Base-by-base conservation (phyloP, 2,797 vertebrate genomes). In the Caiman crocodilus region DNA sequence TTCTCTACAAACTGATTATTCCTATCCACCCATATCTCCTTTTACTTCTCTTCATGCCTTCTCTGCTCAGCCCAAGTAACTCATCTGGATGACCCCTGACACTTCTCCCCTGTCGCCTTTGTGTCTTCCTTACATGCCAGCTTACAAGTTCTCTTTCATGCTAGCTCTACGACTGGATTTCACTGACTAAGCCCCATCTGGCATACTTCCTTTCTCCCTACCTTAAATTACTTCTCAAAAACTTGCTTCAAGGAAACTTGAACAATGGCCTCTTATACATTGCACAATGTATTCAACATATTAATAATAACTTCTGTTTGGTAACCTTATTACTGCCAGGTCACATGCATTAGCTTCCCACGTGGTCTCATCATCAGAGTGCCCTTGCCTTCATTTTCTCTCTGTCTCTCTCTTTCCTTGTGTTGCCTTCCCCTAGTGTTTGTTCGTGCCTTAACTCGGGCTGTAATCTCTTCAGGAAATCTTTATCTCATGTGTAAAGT, bases 141-240 rank as follows among this genome's bases (percentile, higher is more conserved):
- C 85, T 93, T 67, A 4, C 60, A 84, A 93, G 67, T 35, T 79
- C 88, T 94, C 65, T 94, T 94, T 95, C 86, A 91, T 76, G 79
- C 85, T 79, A 56, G 65, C 63, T 82, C 80, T 50, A 3, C 69
- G 88, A 60, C 63, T 76, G 82, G 28, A 90, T 95, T 94, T 93
- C 63, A 89, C 89, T 59, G 76, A 92, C 79, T 82, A 94, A 92
- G 92, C 35, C 21, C 86, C 87, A 91, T 89, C 84, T 90, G 89
- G 85, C 79, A 90, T 3, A 4, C 42, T 85, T 87, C 90, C 77
- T 85, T 64, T 91, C 71, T 79, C 92, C 75, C 79, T 73, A 94
- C 92, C 84, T 95, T 90, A 75, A 42, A 89, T 15, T 63, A 50
- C 65, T 94, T 90, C 75, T 81, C 55, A 93, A 88, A 50, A 94